These are phyloP conservation scores for Cephus runcator DNA, from an alignment of 2,888 invertebrate genomes.

Conservation along the genomic window DNA sequence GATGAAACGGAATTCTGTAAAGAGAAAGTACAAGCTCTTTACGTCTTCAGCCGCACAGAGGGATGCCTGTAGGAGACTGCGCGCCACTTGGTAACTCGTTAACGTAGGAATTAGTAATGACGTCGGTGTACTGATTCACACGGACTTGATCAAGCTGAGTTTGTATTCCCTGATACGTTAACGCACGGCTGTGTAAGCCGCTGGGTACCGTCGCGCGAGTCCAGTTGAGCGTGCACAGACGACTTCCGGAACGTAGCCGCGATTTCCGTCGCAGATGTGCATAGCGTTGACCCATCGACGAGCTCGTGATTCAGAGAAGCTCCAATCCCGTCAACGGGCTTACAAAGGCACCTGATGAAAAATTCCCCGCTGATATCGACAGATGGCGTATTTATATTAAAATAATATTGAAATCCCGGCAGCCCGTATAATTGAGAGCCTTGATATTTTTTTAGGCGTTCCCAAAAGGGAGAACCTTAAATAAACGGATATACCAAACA, in stretches of 20 bases:
- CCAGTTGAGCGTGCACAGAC: background rate
- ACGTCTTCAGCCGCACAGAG: background rate
- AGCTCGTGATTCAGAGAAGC: background rate
- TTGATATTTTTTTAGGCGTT: background rate
- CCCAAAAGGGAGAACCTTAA: background rate
- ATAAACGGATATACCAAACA: background rate
- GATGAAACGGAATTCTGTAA: background rate
- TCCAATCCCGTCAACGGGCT: background rate
- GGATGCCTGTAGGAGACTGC: background rate
- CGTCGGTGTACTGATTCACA: background rate
- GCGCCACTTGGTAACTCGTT: background rate
- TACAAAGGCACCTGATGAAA: background rate
- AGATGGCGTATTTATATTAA: slow-evolving; percentile 15
- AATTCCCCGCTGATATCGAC: background rate
- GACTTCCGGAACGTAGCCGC: background rate
- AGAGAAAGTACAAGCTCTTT: background rate
- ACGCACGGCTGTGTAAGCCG: background rate
- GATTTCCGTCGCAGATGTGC: background rate
- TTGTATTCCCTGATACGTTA: background rate
- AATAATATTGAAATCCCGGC: slow-evolving; percentile 19
- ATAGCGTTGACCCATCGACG: background rate
- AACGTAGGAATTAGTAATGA: background rate
- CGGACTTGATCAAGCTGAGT: background rate
- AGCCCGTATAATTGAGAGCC: slow-evolving; percentile 11
- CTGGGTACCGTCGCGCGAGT: background rate